Conservation (phyloP, 2,797 vertebrate species). For the Phataginus tricuspis region DNA sequence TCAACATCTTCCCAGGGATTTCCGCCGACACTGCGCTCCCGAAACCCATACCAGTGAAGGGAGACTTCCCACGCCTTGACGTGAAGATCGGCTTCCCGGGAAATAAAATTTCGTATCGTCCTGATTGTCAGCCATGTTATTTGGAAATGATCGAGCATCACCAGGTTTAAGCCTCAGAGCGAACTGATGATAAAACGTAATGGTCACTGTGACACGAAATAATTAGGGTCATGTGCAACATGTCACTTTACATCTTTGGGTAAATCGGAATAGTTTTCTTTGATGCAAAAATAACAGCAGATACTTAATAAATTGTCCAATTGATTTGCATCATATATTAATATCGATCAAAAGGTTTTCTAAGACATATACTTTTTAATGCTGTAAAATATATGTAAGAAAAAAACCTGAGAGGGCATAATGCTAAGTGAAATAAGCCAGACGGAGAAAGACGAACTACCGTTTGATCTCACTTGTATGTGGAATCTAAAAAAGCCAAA, state of each 20-base stretch:
- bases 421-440: neutral
- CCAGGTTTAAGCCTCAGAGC: neutral
- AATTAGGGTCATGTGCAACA: fast-evolving
- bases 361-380: neutral
- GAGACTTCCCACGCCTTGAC: fast-evolving
- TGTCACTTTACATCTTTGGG: neutral
- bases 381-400: neutral
- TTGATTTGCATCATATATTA: neutral
- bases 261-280: neutral
- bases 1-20: neutral
- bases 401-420: neutral
- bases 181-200: fast-evolving
- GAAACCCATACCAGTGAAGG: neutral
- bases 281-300: neutral
- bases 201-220: neutral
- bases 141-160: neutral
- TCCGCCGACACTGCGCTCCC: neutral
- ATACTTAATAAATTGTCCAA: neutral
- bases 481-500: neutral
- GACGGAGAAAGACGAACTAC: neutral
- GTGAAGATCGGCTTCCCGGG: neutral
- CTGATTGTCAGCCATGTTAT: too few relatives aligned
- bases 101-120: neutral
- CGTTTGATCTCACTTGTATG: neutral
- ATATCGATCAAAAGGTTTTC: neutral